Percentiles rank a stretch among this genome's conserved stretches.
Evolutionary conservation across 2,888 invertebrate genomes (phyloP).

Genomic region (Tiliacea citrago): DNA sequence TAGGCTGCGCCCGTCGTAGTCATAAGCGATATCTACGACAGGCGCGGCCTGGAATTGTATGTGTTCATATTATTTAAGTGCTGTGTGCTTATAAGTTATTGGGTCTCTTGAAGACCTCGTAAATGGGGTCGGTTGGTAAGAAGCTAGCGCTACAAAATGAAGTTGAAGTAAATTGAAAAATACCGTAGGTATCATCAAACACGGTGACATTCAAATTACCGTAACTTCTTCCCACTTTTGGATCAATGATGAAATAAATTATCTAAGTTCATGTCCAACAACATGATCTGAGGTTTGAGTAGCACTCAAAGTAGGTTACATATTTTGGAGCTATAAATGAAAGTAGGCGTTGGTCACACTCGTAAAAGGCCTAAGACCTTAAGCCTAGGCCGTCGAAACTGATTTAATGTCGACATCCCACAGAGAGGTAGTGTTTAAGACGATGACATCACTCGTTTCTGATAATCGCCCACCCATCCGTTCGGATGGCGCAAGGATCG

Average conservation of each 20-base stretch:
- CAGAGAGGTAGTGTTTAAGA: slow-evolving; percentile 43
- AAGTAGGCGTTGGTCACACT: slow-evolving; percentile 46
- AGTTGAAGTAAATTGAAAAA: no score
- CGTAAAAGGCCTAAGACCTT: slow-evolving; percentile 47
- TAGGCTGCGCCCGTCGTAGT: neutral
- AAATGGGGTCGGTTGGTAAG: no score
- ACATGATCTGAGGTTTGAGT: neutral
- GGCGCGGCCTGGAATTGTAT: no score
- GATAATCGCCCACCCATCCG: slow-evolving; percentile 64
- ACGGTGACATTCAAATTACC: neutral
- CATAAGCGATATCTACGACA: no score
- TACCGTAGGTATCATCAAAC: neutral
- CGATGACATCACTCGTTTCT: slow-evolving; percentile 63
- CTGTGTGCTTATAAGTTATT: no score
- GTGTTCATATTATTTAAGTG: no score
- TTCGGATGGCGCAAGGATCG: slow-evolving; percentile 29
- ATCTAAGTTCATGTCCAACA: neutral
- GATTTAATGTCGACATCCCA: slow-evolving; percentile 47
- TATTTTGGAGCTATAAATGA: slow-evolving; percentile 14
- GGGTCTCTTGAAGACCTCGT: no score
- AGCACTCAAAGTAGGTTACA: neutral
- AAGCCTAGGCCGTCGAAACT: slow-evolving; percentile 41
- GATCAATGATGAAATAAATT: no score
- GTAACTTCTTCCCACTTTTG: neutral
- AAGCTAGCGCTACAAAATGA: no score